Conservation (phyloP, 2,888 invertebrate species). For the Epinotia demarniana region DNA sequence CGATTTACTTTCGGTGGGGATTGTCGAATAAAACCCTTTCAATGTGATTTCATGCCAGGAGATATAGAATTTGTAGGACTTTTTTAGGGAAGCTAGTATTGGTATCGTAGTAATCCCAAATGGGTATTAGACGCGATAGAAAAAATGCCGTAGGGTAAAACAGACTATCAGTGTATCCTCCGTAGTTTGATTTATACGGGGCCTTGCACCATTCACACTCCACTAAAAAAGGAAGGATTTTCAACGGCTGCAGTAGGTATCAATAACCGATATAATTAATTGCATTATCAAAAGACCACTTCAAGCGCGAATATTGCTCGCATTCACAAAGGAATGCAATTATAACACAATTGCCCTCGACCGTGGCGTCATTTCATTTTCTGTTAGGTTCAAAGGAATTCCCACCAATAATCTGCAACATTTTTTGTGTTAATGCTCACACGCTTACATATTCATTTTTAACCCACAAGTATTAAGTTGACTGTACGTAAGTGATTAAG, state of each 20-base stretch:
- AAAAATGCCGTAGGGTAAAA: background rate
- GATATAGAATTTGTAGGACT: conserved; percentile 1
- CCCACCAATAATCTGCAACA: background rate
- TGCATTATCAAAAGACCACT: background rate
- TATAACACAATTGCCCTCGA: background rate
- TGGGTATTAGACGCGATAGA: background rate
- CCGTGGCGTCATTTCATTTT: background rate
- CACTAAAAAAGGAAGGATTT: too few relatives aligned
- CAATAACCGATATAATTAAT: background rate
- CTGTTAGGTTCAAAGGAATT: background rate
- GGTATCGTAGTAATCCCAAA: background rate
- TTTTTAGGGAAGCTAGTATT: background rate
- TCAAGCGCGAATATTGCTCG: background rate
- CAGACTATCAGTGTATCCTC: too few relatives aligned
- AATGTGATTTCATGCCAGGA: conserved; percentile 1
- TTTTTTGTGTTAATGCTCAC: background rate
- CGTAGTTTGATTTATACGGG: too few relatives aligned
- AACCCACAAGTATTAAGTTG: too few relatives aligned
- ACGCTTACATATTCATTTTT: too few relatives aligned
- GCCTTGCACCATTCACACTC: too few relatives aligned
- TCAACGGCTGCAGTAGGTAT: background rate
- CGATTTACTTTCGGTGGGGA: background rate
- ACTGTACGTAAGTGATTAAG: too few relatives aligned
- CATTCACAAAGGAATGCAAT: background rate
- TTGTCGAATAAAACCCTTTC: conserved; percentile 3